phyloP scores from a whole-genome alignment of 2,888 invertebrate species.

The Chymomyza fuscimana region DNA sequence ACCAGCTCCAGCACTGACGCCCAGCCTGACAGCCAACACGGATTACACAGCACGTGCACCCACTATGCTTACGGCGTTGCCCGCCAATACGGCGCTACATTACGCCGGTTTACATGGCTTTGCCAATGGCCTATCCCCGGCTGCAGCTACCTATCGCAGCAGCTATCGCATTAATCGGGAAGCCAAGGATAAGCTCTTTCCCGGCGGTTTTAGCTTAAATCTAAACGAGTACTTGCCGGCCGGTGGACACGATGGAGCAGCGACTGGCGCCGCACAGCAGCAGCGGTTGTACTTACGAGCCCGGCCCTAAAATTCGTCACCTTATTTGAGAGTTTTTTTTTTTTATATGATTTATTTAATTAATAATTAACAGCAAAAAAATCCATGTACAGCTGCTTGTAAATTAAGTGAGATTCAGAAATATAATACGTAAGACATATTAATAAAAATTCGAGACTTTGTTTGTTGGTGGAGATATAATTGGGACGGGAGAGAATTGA shows the following conservation, averaged over 20 bases:
- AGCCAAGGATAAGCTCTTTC: conserved; percentile 65
- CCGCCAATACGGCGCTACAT: conserved; percentile 32
- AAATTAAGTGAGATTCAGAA: too few relatives aligned
- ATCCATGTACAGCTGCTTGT: too few relatives aligned
- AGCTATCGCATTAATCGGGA: conserved; percentile 76
- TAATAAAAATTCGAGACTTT: too few relatives aligned
- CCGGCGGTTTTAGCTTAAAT: conserved; percentile 69
- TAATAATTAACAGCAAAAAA: too few relatives aligned
- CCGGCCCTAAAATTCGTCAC: conserved; percentile 46
- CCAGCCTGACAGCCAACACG: conserved; percentile 26
- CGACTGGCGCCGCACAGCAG: conserved; percentile 26
- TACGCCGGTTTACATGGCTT: conserved; percentile 55
- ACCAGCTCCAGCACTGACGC: conserved; percentile 23
- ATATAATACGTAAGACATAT: too few relatives aligned
- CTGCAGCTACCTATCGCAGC: conserved; percentile 56
- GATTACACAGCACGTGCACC: conserved; percentile 55
- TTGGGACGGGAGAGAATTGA: too few relatives aligned
- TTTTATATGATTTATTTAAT: too few relatives aligned
- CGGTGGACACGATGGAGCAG: conserved; percentile 37
- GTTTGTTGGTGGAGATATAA: too few relatives aligned
- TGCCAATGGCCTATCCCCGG: conserved; percentile 38
- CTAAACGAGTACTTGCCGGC: conserved; percentile 77
- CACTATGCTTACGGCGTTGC: conserved; percentile 50
- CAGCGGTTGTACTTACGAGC: conserved; percentile 54
- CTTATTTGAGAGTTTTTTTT: too few relatives aligned